These are phyloP conservation scores for Perca flavescens DNA, from an alignment of 2,113 vertebrate species.

Conservation along the genomic window DNA sequence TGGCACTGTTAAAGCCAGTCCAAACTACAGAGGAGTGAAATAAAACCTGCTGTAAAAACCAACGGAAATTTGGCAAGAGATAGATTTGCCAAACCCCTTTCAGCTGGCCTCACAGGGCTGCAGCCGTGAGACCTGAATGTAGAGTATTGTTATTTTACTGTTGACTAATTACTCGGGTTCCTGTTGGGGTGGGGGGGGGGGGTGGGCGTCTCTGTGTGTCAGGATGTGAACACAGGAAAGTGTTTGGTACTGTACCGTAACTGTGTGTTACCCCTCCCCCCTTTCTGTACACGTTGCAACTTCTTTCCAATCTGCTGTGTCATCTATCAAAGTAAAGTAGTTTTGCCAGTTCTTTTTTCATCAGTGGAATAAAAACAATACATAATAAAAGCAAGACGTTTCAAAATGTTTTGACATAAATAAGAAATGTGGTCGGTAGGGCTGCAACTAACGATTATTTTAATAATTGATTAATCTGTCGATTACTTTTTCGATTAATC, in stretches of 20 bases:
- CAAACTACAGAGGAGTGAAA: conserved; percentile 62
- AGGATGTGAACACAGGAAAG: conserved; percentile 34
- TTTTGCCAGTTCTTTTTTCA: neutral
- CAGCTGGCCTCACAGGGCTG: conserved; percentile 53
- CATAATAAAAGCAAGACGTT: too few species aligned
- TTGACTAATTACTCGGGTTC: conserved; percentile 61
- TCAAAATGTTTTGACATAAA: too few species aligned
- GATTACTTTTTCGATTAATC: too few species aligned
- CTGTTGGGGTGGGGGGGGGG: conserved; percentile 46
- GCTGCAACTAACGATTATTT: too few species aligned
- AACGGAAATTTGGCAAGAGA: conserved; percentile 67
- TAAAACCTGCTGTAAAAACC: conserved; percentile 66
- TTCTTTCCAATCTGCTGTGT: neutral
- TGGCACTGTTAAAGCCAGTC: conserved; percentile 47
- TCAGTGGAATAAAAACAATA: neutral
- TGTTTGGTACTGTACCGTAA: neutral
- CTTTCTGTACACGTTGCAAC: neutral
- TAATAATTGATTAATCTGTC: too few species aligned
- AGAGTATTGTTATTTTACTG: conserved; percentile 71
- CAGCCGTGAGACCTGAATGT: conserved; percentile 67
- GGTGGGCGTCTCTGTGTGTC: conserved; percentile 24
- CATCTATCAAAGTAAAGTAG: neutral
- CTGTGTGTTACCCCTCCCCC: neutral
- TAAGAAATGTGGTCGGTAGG: neutral
- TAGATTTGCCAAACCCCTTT: conserved; percentile 42